A percentile compares a stretch with the other conserved stretches of the same genome.
These are phyloP conservation scores for Synergus laeviventris DNA, from an alignment of 2,888 invertebrate genomes.

Conservation along the genomic window DNA sequence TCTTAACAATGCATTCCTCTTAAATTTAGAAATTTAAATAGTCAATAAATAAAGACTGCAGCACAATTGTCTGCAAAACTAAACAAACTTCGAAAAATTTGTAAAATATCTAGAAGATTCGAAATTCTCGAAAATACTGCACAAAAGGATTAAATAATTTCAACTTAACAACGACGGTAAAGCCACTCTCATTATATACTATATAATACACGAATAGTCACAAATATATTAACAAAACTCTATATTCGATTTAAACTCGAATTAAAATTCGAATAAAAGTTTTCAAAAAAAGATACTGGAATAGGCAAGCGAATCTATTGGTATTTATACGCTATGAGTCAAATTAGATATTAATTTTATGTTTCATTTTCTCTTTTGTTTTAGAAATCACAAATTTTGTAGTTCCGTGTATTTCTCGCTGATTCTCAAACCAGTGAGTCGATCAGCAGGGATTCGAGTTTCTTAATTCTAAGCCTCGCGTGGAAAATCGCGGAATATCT, in stretches of 20 bases:
- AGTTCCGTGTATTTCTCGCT: conserved; percentile 25
- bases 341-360: conserved; percentile 11
- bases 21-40: conserved; percentile 39
- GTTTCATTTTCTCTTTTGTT: background rate
- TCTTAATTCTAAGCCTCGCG: conserved; percentile 17
- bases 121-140: conserved; percentile 47
- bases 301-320: conserved; percentile 1
- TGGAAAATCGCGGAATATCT: conserved; percentile 5
- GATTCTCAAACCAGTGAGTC: conserved; percentile 40
- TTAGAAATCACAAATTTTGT: background rate
- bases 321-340: background rate
- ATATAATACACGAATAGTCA: conserved; percentile 56
- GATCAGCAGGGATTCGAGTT: conserved; percentile 17
- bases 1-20: conserved; percentile 1
- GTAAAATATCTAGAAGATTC: conserved; percentile 19
- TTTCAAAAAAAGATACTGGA: background rate
- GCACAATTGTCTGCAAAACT: background rate
- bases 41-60: conserved; percentile 18
- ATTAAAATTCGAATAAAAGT: conserved; percentile 45
- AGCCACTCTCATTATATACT: conserved; percentile 49
- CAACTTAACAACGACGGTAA: conserved; percentile 55
- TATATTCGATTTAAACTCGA: conserved; percentile 58
- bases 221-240: conserved; percentile 59
- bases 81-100: background rate
- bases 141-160: conserved; percentile 46